These are phyloP conservation scores for Piaya cayana DNA, from an alignment of 2,113 vertebrate species.

Conservation along the genomic window DNA sequence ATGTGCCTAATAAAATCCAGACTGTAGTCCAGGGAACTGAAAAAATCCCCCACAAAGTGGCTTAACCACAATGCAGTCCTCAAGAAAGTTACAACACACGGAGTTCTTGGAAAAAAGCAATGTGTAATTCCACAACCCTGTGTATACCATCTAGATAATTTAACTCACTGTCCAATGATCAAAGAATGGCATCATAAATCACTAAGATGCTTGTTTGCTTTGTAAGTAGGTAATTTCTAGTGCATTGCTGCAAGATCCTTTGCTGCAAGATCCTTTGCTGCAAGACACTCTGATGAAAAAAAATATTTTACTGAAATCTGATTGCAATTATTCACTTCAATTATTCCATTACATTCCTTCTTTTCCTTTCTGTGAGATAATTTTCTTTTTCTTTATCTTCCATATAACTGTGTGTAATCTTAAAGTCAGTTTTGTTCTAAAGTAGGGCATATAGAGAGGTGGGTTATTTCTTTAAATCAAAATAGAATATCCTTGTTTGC, in stretches of 20 bases:
- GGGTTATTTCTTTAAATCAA: background rate
- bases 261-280: background rate
- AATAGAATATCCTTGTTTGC: background rate
- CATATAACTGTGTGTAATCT: background rate
- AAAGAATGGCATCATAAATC: background rate
- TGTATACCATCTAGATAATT: background rate
- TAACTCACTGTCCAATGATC: background rate
- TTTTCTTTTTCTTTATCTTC: background rate
- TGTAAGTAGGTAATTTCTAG: background rate
- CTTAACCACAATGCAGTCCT: background rate
- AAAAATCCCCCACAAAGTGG: background rate
- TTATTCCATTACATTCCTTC: background rate
- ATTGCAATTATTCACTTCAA: background rate
- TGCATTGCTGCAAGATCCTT: background rate
- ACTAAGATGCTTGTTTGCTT: background rate
- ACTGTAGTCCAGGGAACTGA: background rate
- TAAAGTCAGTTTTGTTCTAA: background rate
- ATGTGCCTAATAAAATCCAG: background rate
- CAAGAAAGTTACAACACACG: slow-evolving; percentile 25
- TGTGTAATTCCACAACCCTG: background rate
- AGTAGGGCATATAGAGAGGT: background rate
- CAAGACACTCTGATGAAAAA: background rate
- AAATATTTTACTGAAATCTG: background rate
- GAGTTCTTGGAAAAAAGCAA: background rate
- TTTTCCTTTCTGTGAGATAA: background rate